These are phyloP conservation scores for Aurelia aurita complex sp. Pacific DNA, from an alignment of 30 jellyfish, hydroid and myxozoan genomes.

Conservation along the genomic window DNA sequence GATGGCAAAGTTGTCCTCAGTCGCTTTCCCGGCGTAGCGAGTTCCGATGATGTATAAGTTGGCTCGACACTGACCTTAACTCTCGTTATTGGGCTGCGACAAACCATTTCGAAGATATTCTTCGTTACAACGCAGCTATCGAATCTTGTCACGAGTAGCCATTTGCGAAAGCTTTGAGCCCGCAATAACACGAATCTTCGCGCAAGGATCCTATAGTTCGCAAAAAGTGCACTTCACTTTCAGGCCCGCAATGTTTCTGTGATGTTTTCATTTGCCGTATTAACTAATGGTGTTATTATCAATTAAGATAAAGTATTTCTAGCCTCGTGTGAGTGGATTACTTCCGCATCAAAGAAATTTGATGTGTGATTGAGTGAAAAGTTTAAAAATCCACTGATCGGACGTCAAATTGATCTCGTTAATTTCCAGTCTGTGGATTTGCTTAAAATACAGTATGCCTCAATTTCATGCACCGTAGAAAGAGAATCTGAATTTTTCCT, in stretches of 20 bases:
- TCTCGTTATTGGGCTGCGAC: neutral
- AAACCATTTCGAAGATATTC: neutral
- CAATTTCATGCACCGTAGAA: too few species aligned
- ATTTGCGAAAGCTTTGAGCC: neutral
- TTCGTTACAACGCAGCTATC: neutral
- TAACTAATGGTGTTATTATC: too few species aligned
- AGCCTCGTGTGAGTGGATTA: too few species aligned
- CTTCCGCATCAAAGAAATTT: neutral
- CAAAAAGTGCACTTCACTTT: neutral
- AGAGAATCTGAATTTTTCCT: too few species aligned
- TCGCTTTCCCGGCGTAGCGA: constrained; percentile 56
- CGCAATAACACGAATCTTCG: neutral
- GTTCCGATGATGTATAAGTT: constrained; percentile 55
- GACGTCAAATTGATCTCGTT: too few species aligned
- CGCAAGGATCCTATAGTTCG: neutral
- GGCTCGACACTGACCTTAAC: neutral
- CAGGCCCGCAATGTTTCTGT: neutral
- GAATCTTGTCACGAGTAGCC: neutral
- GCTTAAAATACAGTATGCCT: too few species aligned
- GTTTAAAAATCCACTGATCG: too few species aligned
- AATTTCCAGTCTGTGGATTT: too few species aligned
- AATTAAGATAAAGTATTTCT: too few species aligned
- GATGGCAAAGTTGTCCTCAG: constrained; percentile 54
- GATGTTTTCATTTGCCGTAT: neutral
- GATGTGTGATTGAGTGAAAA: too few species aligned